Percentiles rank a stretch among this genome's conserved stretches.
These are phyloP conservation scores for Drosophila persimilis DNA, from an alignment of 1,140 invertebrate species.

Conservation along the genomic window DNA sequence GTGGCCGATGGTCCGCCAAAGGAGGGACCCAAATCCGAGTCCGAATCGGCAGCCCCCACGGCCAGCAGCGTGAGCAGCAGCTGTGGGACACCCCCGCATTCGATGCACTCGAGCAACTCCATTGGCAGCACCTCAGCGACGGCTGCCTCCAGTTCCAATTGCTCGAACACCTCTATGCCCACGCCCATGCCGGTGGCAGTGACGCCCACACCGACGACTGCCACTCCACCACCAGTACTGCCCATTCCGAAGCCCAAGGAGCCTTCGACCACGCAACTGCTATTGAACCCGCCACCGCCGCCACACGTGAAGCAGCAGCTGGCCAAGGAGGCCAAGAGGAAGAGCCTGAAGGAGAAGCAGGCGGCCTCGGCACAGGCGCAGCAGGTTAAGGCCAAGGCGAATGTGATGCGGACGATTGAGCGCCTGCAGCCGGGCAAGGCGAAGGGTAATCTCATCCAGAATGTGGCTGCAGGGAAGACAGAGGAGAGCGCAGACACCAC, in stretches of 20 bases:
- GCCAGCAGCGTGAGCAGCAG: conserved; percentile 74
- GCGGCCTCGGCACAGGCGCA: conserved; percentile 60
- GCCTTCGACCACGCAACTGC: conserved; percentile 74
- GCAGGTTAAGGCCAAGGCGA: conserved; percentile 85
- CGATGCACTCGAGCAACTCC: conserved; percentile 77
- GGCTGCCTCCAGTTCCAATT: conserved; percentile 62
- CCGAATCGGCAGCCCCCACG: conserved; percentile 55
- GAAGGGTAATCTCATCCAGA: conserved; percentile 90
- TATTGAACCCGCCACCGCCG: conserved; percentile 74
- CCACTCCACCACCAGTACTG: conserved; percentile 73
- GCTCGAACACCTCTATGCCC: conserved; percentile 40
- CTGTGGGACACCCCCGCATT: conserved; percentile 77
- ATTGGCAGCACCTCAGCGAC: conserved; percentile 73
- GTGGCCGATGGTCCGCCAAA: conserved; percentile 56
- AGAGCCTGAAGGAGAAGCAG: conserved; percentile 76
- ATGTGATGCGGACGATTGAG: conserved; percentile 92
- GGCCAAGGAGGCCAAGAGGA: conserved; percentile 78
- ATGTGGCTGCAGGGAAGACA: conserved; percentile 82
- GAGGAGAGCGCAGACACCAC: conserved; percentile 59
- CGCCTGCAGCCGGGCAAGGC: conserved; percentile 92
- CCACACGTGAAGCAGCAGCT: conserved; percentile 77
- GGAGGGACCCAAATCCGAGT: conserved; percentile 43
- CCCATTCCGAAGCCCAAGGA: conserved; percentile 83
- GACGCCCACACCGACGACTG: conserved; percentile 9
- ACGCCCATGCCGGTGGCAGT: conserved; percentile 1